A percentile compares a stretch with the other conserved stretches of the same genome.
Conservation (phyloP, 1,140 invertebrate genomes). For the Atopsyche davidsoni region DNA sequence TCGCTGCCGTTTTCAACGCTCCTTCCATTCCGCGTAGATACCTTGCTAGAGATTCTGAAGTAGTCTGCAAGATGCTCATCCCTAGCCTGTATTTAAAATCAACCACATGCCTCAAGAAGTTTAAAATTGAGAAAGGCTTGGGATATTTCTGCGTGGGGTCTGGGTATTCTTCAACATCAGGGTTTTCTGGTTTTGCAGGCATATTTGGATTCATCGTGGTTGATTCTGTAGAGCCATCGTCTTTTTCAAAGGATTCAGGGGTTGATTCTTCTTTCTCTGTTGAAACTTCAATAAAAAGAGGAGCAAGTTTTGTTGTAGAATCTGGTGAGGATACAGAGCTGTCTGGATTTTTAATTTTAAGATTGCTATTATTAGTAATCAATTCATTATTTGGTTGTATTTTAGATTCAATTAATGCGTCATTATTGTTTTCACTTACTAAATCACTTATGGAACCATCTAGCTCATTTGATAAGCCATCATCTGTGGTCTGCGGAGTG, state of each 20-base stretch:
- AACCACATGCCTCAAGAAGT: constrained; percentile 41
- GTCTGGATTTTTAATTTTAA: too few relatives aligned
- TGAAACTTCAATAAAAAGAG: constrained; percentile 10
- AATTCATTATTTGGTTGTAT: background rate
- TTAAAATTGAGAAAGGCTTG: constrained; percentile 35
- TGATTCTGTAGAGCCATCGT: constrained; percentile 1
- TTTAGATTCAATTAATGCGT: background rate
- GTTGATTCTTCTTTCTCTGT: background rate
- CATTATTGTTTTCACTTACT: background rate
- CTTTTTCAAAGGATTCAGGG: constrained; percentile 1
- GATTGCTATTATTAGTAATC: background rate
- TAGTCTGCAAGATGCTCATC: constrained; percentile 43
- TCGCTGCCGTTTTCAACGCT: constrained; percentile 34
- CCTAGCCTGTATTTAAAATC: constrained; percentile 47
- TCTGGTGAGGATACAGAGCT: too few relatives aligned
- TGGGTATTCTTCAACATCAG: background rate
- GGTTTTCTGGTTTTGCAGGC: background rate
- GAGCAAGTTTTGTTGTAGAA: background rate
- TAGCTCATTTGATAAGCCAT: background rate
- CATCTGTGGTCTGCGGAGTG: background rate
- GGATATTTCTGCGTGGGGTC: constrained; percentile 22
- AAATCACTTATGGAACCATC: constrained; percentile 7
- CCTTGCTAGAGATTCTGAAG: constrained; percentile 42
- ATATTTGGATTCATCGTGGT: constrained; percentile 2
- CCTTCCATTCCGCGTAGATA: constrained; percentile 41